phyloP scores from a whole-genome alignment of 2,113 vertebrate species.

The Oncorhynchus masou region DNA sequence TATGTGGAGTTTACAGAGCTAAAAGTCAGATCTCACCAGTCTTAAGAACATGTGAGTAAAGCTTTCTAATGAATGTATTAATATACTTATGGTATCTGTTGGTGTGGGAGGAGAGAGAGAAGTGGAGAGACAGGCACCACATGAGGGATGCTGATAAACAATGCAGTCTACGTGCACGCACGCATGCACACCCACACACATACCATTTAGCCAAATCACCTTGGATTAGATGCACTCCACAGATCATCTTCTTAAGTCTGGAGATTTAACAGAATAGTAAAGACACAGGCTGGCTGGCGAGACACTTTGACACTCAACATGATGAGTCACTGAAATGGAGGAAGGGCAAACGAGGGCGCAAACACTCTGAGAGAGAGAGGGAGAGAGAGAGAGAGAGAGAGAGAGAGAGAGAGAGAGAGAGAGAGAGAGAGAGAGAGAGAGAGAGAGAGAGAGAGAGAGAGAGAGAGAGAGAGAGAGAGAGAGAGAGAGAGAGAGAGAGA shows the following conservation, averaged over 20 bases:
- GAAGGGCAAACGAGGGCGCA: no score
- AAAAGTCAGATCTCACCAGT: conserved; percentile 46
- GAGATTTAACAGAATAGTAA: conserved; percentile 47
- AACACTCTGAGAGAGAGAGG: conserved; percentile 19
- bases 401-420: background rate
- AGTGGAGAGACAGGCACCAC: conserved; percentile 64
- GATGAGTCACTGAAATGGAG: conserved; percentile 17
- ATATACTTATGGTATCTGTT: conserved; percentile 20
- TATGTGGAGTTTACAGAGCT: background rate
- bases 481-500: no score
- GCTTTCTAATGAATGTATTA: conserved; percentile 63
- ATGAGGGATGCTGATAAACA: conserved; percentile 49
- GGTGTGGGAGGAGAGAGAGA: conserved; percentile 30
- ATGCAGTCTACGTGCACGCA: conserved; percentile 32
- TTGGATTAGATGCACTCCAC: conserved; percentile 67
- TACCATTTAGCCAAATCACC: conserved; percentile 61
- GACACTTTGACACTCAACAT: conserved; percentile 28
- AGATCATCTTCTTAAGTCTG: conserved; percentile 62
- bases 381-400: background rate
- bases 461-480: no score
- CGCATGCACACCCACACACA: no score
- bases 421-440: background rate
- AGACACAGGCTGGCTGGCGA: conserved; percentile 29
- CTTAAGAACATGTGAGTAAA: conserved; percentile 36
- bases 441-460: no score